Evolutionary conservation across 2,888 invertebrate genomes (phyloP).

Genomic region (Monochamus alternatus): DNA sequence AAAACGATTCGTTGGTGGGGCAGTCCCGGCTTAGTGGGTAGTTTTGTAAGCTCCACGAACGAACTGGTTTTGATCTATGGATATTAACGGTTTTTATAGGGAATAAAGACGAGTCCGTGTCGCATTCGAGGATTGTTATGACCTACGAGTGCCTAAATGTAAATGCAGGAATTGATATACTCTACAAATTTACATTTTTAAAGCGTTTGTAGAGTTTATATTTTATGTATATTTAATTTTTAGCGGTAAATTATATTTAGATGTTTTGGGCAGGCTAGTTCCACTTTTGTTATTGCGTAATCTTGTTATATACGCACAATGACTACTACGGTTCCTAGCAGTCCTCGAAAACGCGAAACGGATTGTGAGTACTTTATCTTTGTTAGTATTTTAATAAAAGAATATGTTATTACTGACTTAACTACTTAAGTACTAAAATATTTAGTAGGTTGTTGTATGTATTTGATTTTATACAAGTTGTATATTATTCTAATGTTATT

Average conservation of each 20-base stretch:
- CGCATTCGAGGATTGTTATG: conserved; percentile 18
- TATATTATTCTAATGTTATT: conserved; percentile 38
- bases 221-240: neutral
- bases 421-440: conserved; percentile 35
- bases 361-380: neutral
- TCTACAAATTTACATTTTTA: too few species aligned
- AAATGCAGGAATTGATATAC: neutral
- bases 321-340: neutral
- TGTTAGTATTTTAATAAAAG: conserved; percentile 23
- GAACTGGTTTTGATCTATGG: conserved; percentile 13
- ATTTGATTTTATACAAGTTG: conserved; percentile 48
- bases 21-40: conserved; percentile 8
- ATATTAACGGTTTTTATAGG: conserved; percentile 18
- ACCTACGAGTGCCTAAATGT: neutral
- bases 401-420: conserved; percentile 18
- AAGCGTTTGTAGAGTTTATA: too few species aligned
- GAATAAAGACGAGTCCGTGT: neutral
- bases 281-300: neutral
- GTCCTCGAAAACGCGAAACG: neutral
- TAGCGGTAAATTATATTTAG: neutral
- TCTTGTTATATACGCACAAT: neutral
- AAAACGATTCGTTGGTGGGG: conserved; percentile 32
- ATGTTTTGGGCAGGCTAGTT: neutral
- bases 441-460: conserved; percentile 40
- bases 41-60: conserved; percentile 33